A percentile compares a stretch with the other conserved stretches of the same genome.
Evolutionary conservation across 2,113 vertebrate genomes (phyloP).

Genomic region (Xenopus borealis): DNA sequence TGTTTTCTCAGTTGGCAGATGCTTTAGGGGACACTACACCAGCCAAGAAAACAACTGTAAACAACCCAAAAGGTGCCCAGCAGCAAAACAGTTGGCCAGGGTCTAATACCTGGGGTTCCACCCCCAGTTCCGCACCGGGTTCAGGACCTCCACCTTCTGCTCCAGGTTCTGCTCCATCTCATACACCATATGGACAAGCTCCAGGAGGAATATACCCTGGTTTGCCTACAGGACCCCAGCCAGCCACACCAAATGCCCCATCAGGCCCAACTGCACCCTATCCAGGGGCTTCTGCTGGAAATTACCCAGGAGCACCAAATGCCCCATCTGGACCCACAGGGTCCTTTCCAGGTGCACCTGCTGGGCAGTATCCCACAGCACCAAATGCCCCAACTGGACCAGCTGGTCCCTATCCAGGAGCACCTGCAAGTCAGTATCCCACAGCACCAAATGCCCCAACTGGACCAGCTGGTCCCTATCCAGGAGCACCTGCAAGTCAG

Average conservation of each 20-base stretch:
- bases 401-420: constrained; percentile 22
- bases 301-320: constrained; percentile 15
- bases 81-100: constrained; percentile 64
- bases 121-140: constrained; percentile 60
- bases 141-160: constrained; percentile 53
- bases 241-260: background rate
- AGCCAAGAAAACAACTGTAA: constrained; percentile 69
- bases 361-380: constrained; percentile 61
- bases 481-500: constrained; percentile 1
- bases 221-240: constrained; percentile 9
- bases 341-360: constrained; percentile 48
- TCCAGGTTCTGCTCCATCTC: constrained; percentile 61
- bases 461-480: constrained; percentile 5
- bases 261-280: constrained; percentile 6
- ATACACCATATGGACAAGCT: constrained; percentile 69
- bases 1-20: constrained; percentile 72
- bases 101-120: constrained; percentile 65
- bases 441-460: constrained; percentile 9
- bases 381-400: constrained; percentile 63
- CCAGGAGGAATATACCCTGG: constrained; percentile 68
- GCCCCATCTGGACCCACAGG: constrained; percentile 6
- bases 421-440: constrained; percentile 1
- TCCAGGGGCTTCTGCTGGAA: background rate
- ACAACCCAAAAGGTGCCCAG: constrained; percentile 62
- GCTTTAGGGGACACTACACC: constrained; percentile 70